Evolutionary conservation across 2,888 invertebrate genomes (phyloP), one percentile per base, ranked within the genome.

Genomic region (Melangyna quadrimaculata): DNA sequence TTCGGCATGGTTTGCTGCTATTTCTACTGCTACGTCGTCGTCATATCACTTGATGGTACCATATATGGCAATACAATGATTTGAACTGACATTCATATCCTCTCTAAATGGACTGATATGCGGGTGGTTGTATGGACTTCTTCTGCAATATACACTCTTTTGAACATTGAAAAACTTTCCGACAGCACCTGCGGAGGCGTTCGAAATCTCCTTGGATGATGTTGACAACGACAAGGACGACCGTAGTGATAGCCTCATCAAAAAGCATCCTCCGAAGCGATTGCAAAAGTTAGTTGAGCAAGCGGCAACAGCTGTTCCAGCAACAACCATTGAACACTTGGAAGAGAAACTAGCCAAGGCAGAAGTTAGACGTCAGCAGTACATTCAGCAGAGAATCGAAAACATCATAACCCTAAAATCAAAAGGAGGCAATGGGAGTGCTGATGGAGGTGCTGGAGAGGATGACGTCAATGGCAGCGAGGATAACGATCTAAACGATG

Each of bases 311-410:
- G 93, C 94, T 3, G 93, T 93, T 65, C 91, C 93, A 0, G 94
- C 94, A 22, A 93, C 94, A 88, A 93, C 94, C 40, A 91, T 95
- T 51, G 94, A 95, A 27, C 94, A 95, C 82, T 93, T 96, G 35
- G 94, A 95, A 89, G 95, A 95, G 89, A 96, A 95, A 89, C 92
- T 95, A 84, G 95, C 95, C 22, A 95, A 95, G 79, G 96, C 96
- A 0, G 96, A 96, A 88, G 93, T 94, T 84, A 93, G 96, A 81
- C 93, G 96, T 74, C 93, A 94, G 88, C 94, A 94, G 80, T 88
- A 90, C 65, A 83, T 92, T 82, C 91, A 91, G 78, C 90, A 90
- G 72, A 90, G 89, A 73, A 78, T 91, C 45, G 90, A 90, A 70
- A 89, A 57, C 27, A 89, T 91, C 74, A 89, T 89, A 93, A 88